These are phyloP conservation scores for Salticus scenicus DNA, from an alignment of 2,888 invertebrate species.

Conservation along the genomic window DNA sequence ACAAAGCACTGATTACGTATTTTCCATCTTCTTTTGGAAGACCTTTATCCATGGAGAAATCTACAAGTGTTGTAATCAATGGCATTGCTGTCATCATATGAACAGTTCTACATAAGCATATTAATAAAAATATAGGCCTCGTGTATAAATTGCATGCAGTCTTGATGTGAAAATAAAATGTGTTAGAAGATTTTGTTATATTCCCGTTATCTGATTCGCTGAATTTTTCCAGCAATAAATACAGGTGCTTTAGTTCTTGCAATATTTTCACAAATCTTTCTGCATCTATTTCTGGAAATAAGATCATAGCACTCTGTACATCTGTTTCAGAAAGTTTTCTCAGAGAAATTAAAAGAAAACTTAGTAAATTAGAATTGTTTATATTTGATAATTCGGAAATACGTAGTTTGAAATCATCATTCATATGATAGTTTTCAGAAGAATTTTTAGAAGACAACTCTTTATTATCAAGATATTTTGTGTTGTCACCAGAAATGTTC, in stretches of 20 bases:
- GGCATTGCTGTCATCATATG: conserved; percentile 53
- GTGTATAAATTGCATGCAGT: conserved; percentile 37
- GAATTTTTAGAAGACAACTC: not conserved
- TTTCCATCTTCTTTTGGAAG: conserved; percentile 52
- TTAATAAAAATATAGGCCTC: conserved; percentile 49
- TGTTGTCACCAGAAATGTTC: not conserved
- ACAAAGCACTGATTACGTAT: conserved; percentile 61
- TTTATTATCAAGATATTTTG: not conserved
- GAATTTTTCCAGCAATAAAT: not conserved
- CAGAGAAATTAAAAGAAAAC: not conserved
- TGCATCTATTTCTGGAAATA: not conserved
- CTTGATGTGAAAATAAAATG: conserved; percentile 32
- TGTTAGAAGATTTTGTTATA: conserved; percentile 14
- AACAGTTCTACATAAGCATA: conserved; percentile 51
- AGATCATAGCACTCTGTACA: not conserved
- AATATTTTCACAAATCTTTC: conserved; percentile 4
- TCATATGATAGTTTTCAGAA: not conserved
- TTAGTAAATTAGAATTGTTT: not conserved
- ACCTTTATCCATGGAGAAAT: conserved; percentile 68
- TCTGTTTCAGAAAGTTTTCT: not conserved
- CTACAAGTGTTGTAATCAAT: conserved; percentile 54
- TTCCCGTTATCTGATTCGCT: not conserved
- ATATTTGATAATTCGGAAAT: not conserved
- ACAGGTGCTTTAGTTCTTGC: conserved; percentile 23
- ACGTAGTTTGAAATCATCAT: not conserved